Evolutionary conservation across 2,888 invertebrate species (phyloP).

Genomic region (Cyrtodaria siliqua): DNA sequence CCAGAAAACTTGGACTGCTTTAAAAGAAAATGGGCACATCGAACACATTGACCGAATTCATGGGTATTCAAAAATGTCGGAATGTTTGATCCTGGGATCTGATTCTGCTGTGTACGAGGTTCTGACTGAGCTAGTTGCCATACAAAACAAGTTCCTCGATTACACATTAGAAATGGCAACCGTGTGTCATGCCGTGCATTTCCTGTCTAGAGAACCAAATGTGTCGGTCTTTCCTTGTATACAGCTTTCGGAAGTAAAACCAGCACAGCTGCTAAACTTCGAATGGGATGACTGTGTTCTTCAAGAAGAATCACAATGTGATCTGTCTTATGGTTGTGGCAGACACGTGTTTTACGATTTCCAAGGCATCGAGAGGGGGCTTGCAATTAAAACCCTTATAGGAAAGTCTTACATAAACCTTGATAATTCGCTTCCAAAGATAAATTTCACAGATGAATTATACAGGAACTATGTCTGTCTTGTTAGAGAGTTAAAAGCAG

Average conservation of each 20-base stretch:
- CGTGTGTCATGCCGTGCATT: constrained; percentile 29
- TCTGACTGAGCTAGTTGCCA: constrained; percentile 35
- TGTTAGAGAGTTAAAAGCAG: constrained; percentile 28
- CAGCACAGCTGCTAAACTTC: not conserved
- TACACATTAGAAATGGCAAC: constrained; percentile 14
- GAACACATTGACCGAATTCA: too few relatives aligned
- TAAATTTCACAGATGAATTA: constrained; percentile 64
- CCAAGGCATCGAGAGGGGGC: constrained; percentile 55
- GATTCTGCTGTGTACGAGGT: constrained; percentile 39
- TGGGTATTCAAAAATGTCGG: constrained; percentile 42
- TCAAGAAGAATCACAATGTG: constrained; percentile 49
- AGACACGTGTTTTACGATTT: constrained; percentile 55
- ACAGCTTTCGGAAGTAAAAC: constrained; percentile 35
- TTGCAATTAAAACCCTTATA: constrained; percentile 33
- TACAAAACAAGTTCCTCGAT: constrained; percentile 62
- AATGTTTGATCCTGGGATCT: constrained; percentile 51
- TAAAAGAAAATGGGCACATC: too few relatives aligned
- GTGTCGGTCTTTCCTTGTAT: constrained; percentile 20
- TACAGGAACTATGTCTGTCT: constrained; percentile 57
- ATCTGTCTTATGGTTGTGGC: constrained; percentile 49
- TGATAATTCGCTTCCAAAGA: constrained; percentile 37
- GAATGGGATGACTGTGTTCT: constrained; percentile 42
- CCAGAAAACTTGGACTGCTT: constrained; percentile 12
- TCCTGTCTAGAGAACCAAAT: constrained; percentile 21
- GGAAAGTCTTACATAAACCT: constrained; percentile 45